Evolutionary conservation across 2,113 vertebrate genomes (phyloP), one percentile per base, ranked within the genome.

Genomic region (Pyxicephalus adspersus): DNA sequence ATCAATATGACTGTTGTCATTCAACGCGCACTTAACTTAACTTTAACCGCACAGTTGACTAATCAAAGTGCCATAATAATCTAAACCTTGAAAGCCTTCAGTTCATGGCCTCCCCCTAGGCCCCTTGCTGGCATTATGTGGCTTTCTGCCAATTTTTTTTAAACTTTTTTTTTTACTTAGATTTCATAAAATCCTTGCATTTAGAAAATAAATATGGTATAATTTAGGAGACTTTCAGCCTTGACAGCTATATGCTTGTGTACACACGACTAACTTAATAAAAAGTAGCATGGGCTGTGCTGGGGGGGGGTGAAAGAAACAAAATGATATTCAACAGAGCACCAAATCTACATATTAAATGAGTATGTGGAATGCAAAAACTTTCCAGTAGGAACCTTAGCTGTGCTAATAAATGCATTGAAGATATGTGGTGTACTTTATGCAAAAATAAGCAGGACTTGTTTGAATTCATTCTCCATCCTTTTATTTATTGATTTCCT

Each of bases 341-440:
- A 54, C 51, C 5, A 29, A 22, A 67, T 78, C 26, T 78, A 70
- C 55, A 80, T 52, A 80, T 57, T 58, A 72, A 71, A 71, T 19
- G 61, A 38, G 55, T 70, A 22, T 51, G 66, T 34, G 22, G 66
- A 66, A 34, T 22, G 61, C 57, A 52, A 72, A 23, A 50, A n/a
- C 20, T 38, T 26, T 75, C 61, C 72, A 18, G 9, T 20, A 58
- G 23, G 26, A 54, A n/a, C n/a, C 26, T 45, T 23, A 26, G 54
- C 15, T n/a, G 26, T 50, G 54, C 18, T 25, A 29, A 68, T 68
- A 68, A 68, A 54, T 54, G 52, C 26, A 31, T 17, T 68, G 54
- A 64, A 31, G 50, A 60, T 45, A 68, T 38, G 23, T 68, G 45
- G 58, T 60, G 25, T 38, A 55, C 76, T 23, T 61, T 55, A 50